phyloP scores from a whole-genome alignment of 2,113 vertebrate species.

The Nipponia nippon region DNA sequence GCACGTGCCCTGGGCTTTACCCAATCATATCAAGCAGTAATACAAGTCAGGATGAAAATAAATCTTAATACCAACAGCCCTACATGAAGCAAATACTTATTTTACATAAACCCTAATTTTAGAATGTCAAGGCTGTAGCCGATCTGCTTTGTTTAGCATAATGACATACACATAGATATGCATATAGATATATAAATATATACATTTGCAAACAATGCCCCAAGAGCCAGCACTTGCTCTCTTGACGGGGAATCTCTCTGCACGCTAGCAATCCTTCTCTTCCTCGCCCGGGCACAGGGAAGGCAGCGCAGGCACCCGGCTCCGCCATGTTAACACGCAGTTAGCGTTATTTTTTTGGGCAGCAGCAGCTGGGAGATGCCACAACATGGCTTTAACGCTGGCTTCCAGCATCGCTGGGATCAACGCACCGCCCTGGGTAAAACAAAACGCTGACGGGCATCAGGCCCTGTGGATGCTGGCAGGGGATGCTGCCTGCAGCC shows the following conservation, averaged over 20 bases:
- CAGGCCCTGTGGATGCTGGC: background rate
- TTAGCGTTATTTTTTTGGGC: background rate
- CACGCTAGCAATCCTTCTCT: background rate
- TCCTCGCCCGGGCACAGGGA: background rate
- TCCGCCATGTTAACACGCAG: background rate
- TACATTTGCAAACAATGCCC: background rate
- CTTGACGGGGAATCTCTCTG: rapidly evolving
- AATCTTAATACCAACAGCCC: conserved; percentile 33
- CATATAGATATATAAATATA: background rate
- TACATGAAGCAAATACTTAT: conserved; percentile 17
- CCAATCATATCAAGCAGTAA: background rate
- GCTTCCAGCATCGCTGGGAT: background rate
- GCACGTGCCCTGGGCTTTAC: conserved; percentile 32
- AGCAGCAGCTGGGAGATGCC: background rate
- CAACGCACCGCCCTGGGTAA: background rate
- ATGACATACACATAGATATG: background rate
- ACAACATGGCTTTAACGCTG: background rate
- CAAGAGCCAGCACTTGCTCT: background rate
- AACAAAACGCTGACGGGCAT: rapidly evolving
- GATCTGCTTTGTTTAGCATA: conserved; percentile 23
- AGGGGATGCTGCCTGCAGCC: background rate
- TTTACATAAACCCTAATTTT: conserved; percentile 52
- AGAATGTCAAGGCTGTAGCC: background rate
- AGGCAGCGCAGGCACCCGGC: background rate
- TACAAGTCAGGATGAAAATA: conserved; percentile 22